A percentile compares a stretch with the other conserved stretches of the same genome.
Evolutionary conservation across 2,797 vertebrate genomes (phyloP).

Genomic region (Zalophus californianus): DNA sequence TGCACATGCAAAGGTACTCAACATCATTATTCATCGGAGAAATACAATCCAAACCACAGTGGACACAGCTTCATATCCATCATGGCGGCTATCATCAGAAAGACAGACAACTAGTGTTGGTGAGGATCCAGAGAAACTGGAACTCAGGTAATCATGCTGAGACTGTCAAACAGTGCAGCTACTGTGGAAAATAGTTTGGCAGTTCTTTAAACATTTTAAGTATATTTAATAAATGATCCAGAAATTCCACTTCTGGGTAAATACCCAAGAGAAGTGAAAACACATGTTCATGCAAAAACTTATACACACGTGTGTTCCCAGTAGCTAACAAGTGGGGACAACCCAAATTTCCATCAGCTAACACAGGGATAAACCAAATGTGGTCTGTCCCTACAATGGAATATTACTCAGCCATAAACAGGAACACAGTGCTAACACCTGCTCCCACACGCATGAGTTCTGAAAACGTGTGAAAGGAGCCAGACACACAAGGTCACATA

Average conservation of each 20-base stretch:
- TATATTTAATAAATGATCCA: background rate
- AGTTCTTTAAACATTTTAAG: background rate
- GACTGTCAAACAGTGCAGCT: background rate
- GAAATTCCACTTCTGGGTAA: background rate
- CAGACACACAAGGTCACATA: background rate
- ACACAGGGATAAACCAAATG: background rate
- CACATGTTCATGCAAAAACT: background rate
- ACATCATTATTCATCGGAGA: background rate
- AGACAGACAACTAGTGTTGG: background rate
- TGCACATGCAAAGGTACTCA: too few species aligned
- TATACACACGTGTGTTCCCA: background rate
- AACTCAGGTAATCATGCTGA: background rate
- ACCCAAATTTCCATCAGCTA: background rate
- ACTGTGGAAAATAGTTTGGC: background rate
- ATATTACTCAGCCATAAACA: too few species aligned
- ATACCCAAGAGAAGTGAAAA: background rate
- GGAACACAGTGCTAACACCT: background rate
- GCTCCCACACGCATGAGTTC: background rate
- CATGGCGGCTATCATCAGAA: too few species aligned
- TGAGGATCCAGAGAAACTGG: background rate
- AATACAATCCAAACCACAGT: background rate
- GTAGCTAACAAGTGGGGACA: background rate
- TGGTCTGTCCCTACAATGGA: rapidly evolving
- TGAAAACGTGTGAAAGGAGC: background rate
- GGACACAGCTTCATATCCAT: background rate